These are phyloP conservation scores for Anticlea derivata DNA, from an alignment of 2,888 invertebrate genomes.

Conservation along the genomic window DNA sequence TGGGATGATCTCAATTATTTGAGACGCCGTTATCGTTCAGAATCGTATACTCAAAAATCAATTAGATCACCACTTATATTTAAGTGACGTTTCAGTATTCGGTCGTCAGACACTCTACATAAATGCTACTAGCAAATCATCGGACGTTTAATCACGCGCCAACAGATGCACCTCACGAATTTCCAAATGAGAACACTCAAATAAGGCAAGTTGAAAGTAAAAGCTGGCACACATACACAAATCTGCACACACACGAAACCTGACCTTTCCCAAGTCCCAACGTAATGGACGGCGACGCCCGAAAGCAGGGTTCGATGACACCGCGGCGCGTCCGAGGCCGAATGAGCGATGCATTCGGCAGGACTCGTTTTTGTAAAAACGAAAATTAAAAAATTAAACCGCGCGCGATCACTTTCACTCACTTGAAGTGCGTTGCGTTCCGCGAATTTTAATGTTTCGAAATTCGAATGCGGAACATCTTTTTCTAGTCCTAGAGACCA, in stretches of 20 bases:
- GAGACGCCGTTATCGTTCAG: too few relatives aligned
- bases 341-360: conserved; percentile 68
- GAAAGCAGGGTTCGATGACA: conserved; percentile 74
- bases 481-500: background rate
- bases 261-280: conserved; percentile 82
- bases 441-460: conserved; percentile 11
- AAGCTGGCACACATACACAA: conserved; percentile 58
- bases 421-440: conserved; percentile 24
- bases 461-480: background rate
- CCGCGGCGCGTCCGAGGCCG: conserved; percentile 63
- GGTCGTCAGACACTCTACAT: too few relatives aligned
- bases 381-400: conserved; percentile 38
- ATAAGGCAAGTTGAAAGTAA: conserved; percentile 67
- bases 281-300: conserved; percentile 68
- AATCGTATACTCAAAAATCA: too few relatives aligned
- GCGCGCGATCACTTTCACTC: conserved; percentile 34
- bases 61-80: too few relatives aligned
- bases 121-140: too few relatives aligned
- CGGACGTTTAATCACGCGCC: too few relatives aligned
- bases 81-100: too few relatives aligned
- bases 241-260: conserved; percentile 54
- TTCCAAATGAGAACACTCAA: conserved; percentile 39
- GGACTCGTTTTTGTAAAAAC: conserved; percentile 61
- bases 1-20: too few relatives aligned
- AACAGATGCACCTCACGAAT: conserved; percentile 38